Evolutionary conservation across 2,888 invertebrate species (phyloP).

Genomic region (Elmis aenea): DNA sequence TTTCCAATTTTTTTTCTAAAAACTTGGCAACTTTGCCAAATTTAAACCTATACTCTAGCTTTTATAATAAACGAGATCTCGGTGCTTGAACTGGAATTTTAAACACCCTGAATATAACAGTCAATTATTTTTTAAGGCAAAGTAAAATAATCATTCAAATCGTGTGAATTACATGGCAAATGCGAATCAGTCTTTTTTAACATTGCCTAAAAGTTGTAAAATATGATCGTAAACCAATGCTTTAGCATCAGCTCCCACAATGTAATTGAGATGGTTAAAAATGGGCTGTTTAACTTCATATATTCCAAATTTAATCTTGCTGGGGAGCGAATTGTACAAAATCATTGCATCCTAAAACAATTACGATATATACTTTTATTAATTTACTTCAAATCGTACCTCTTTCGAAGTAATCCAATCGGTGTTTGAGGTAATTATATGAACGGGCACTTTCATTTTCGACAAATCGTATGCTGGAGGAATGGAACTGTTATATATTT

Average conservation of each 20-base stretch:
- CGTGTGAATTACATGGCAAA: no score
- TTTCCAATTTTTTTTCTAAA: no score
- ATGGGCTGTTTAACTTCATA: conserved; percentile 36
- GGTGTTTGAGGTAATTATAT: conserved; percentile 57
- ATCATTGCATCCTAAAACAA: conserved; percentile 41
- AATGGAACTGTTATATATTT: conserved; percentile 48
- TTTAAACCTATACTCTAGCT: no score
- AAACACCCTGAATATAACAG: no score
- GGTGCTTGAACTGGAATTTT: no score
- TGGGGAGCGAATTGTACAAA: conserved; percentile 37
- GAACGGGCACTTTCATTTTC: conserved; percentile 56
- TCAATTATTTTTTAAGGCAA: no score
- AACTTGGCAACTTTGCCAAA: no score
- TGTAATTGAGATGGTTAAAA: conserved; percentile 44
- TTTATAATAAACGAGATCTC: no score
- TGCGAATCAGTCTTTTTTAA: no score
- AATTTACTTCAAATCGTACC: conserved; percentile 40
- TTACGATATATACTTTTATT: conserved; percentile 4
- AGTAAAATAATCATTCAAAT: no score
- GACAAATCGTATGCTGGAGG: conserved; percentile 57
- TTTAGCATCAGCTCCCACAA: conserved; percentile 36
- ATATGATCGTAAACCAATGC: conserved; percentile 30
- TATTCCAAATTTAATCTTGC: conserved; percentile 31
- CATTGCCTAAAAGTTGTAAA: conserved; percentile 8
- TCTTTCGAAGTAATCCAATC: conserved; percentile 57